Base-by-base conservation (phyloP, 2,113 vertebrate species). In the Cranoglanis bouderius region DNA sequence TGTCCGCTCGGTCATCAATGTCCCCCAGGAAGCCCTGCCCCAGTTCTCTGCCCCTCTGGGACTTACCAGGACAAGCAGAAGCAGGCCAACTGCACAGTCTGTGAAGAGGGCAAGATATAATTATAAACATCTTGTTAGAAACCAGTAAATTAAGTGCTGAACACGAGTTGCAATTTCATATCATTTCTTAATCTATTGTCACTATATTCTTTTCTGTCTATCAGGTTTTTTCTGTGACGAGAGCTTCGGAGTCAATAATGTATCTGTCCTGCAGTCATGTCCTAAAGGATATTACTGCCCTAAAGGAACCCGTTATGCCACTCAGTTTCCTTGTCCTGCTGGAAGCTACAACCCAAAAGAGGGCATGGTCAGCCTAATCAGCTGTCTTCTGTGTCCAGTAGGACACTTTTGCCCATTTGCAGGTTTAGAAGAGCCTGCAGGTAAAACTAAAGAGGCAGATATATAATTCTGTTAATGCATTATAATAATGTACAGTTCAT, bases 221-320 rank as follows among this genome's bases (percentile, higher is more conserved):
- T 61, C 93, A 98, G 98, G 97, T 13, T 97, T 95, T 92, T 98
- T 97, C 93, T 99, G 98, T 91, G 96, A 98, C 90, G 92, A 85
- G 85, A 95, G 93, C 16, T 85, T 90, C 13, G 93, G 93, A 21
- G 93, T 93, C 1, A 46, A 95, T 85, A 95, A 93, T 29, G 93
- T 93, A 82, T 96, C 97, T 35, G 93, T 94, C 49, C 93, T 94
- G 16, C 95, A 94, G 90, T 96, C 95, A 0, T 98, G 98, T 91
- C 97, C 96, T 0, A 93, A 72, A 89, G 97, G 98, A 21, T 96
- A 97, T 92, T 99, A 96, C 91, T 99, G 98, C 91, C 97, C 97
- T 12, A 72, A 88, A 75, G 97, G 97, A 61, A 97, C 97, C 0
- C 90, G 86, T 46, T 35, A 92, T 32, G 94, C 96, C 74, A 95